Evolutionary conservation across 2,113 vertebrate genomes (phyloP).

Genomic region (Oxyura jamaicensis): DNA sequence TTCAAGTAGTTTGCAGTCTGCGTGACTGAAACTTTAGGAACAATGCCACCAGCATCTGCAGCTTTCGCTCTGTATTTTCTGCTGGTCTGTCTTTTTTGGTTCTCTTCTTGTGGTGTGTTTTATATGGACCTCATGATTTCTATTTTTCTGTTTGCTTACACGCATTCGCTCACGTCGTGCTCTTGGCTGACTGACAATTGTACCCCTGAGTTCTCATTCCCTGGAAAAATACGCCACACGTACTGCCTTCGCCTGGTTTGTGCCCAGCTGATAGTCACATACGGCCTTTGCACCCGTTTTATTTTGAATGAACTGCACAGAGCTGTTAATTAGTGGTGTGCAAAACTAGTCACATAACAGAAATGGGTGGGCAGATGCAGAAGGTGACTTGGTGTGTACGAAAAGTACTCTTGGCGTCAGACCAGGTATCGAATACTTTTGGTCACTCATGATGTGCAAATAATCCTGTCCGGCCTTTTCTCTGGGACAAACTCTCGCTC

Average conservation of each 20-base stretch:
- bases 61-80: neutral
- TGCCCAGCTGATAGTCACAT: neutral
- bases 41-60: neutral
- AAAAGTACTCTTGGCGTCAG: neutral
- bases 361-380: neutral
- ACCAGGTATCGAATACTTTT: neutral
- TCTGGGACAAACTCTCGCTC: neutral
- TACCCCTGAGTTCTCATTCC: neutral
- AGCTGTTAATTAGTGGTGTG: neutral
- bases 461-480: neutral
- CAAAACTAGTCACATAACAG: neutral
- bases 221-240: rapidly evolving
- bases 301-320: neutral
- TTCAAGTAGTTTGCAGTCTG: neutral
- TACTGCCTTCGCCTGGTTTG: neutral
- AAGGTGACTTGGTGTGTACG: neutral
- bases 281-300: neutral
- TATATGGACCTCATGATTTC: neutral
- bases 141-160: neutral
- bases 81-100: neutral
- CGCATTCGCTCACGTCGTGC: rapidly evolving
- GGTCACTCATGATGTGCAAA: neutral
- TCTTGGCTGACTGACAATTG: neutral
- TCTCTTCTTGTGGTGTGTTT: neutral
- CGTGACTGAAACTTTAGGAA: neutral